Conservation (phyloP, 2,888 invertebrate species). For the Silvanus unidentatus region DNA sequence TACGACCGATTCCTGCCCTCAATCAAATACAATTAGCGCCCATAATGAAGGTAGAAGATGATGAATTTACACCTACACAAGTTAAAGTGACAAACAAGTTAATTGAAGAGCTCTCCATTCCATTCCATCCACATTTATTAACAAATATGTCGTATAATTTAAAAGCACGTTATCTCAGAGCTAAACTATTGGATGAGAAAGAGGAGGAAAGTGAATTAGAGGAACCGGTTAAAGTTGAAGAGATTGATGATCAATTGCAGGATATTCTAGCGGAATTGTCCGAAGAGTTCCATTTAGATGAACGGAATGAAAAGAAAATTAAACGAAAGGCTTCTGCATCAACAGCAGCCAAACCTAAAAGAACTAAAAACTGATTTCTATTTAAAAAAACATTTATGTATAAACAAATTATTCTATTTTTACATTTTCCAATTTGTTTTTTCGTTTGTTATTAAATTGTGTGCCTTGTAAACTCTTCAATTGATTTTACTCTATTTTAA, state of each 20-base stretch:
- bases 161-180: constrained; percentile 27
- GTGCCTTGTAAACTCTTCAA: too few species aligned
- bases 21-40: constrained; percentile 15
- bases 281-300: background rate
- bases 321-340: too few species aligned
- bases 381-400: too few species aligned
- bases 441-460: too few species aligned
- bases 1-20: constrained; percentile 24
- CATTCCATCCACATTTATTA: constrained; percentile 27
- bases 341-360: too few species aligned
- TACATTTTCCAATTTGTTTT: too few species aligned
- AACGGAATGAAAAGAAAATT: too few species aligned
- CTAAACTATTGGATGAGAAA: constrained; percentile 27
- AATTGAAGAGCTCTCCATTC: constrained; percentile 26
- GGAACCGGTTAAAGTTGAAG: constrained; percentile 2
- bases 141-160: constrained; percentile 19
- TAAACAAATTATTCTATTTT: too few species aligned
- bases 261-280: background rate
- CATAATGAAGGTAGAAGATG: background rate
- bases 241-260: constrained; percentile 8
- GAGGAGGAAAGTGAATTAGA: constrained; percentile 21
- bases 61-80: background rate
- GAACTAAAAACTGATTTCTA: too few species aligned
- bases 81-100: constrained; percentile 15
- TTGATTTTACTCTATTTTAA: too few species aligned